phyloP scores from a whole-genome alignment of 2,113 vertebrate species.

The Arizona elegans region DNA sequence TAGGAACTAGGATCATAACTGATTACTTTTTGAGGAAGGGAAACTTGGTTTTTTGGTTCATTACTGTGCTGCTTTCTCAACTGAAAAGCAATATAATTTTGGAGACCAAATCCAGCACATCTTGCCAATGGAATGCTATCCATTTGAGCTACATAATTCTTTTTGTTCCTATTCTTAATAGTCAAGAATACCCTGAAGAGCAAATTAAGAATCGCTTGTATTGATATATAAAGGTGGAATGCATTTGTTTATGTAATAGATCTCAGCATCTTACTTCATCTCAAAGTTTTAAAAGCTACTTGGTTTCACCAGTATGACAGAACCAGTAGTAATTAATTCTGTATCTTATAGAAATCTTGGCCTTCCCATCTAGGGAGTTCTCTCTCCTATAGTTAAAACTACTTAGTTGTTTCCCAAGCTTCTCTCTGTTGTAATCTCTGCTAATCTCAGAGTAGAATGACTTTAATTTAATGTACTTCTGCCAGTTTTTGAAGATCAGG shows the following conservation, averaged over 20 bases:
- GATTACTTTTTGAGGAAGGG: not conserved
- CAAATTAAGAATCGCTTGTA: not conserved
- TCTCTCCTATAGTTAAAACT: not conserved
- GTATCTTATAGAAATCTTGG: not conserved
- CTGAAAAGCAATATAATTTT: not conserved
- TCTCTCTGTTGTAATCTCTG: not conserved
- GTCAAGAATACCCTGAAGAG: not conserved
- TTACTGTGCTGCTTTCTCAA: not conserved
- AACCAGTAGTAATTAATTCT: no score
- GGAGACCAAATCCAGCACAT: not conserved
- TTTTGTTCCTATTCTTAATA: not conserved
- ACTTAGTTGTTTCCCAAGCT: not conserved
- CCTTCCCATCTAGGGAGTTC: not conserved
- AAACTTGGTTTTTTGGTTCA: not conserved
- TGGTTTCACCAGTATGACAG: not conserved
- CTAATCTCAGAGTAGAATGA: no score
- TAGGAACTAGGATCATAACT: fast-evolving
- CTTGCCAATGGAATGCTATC: not conserved
- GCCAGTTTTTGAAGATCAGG: not conserved
- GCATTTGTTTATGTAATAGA: not conserved
- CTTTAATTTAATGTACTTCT: not conserved
- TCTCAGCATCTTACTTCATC: not conserved
- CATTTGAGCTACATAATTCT: not conserved
- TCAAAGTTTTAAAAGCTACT: not conserved
- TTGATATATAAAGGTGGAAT: not conserved